Evolutionary conservation across 1,140 invertebrate species (phyloP), one percentile per base, ranked within the genome.

Genomic region (Drosophila littoralis): DNA sequence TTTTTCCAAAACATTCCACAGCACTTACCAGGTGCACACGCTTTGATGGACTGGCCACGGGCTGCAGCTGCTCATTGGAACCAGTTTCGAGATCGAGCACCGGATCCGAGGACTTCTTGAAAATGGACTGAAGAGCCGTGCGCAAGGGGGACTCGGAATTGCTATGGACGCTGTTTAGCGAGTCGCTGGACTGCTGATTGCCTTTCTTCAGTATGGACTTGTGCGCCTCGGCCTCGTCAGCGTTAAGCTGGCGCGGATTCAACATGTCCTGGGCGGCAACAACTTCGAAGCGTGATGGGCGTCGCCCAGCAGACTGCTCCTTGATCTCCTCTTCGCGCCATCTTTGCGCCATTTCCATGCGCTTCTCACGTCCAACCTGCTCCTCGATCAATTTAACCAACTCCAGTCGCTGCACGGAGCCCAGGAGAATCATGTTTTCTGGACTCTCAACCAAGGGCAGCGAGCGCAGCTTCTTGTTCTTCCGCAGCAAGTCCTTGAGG

Each of bases 181-280:
- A 66, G n/a, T 66, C 69, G 12, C 22, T 65, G 95, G 96, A 82
- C 94, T 95, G 13, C 93, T 94, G 4, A 93, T 97, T 97, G 0
- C 97, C 97, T 93, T 98, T 98, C 93, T 98, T 98, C 45, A 98
- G 93, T 83, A 98, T 98, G 0, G 97, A 98, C 92, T 98, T 98
- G 57, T 95, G 95, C 54, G 77, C 58, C 32, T 79, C 82, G n/a
- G 79, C 81, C 6, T 71, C 57, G 43, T 82, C 17, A 79, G 61
- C 17, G 80, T 93, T 28, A 28, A 28, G 22, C 22, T 28, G 93
- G 8, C 92, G 86, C 28, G 93, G 75, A 68, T 94, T 94, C 4
- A 94, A 84, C 15, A 94, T 93, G 12, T 95, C 94, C 15, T 94
- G 93, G 0, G 95, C 94, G 65, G 93, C 93, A 0, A 92, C 48